Base-by-base conservation (phyloP, 2,113 vertebrate genomes). In the Neopipo cinnamomea region DNA sequence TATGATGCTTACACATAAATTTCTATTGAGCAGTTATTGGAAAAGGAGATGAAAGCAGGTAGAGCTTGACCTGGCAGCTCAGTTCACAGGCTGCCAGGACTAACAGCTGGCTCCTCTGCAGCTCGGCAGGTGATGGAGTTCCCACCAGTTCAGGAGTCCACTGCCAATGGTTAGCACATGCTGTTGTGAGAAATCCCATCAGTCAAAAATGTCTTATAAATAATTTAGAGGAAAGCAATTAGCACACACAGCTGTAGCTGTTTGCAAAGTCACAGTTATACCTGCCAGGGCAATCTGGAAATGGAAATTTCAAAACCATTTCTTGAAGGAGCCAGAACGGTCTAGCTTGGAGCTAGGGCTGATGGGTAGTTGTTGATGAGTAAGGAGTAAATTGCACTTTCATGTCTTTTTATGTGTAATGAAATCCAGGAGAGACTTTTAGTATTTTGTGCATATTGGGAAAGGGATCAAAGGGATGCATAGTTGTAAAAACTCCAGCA, bases 191-290 rank as follows among this genome's bases (percentile, higher is more conserved):
- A 85, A 91, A 76, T 68, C 91, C 82, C 94, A 70, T 94, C 95
- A 72, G 56, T 94, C 91, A 96, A 46, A 93, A 93, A 42, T 4
- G 41, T 61, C 84, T 87, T 87, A 58, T 93, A 93, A 96, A 96
- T 97, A 96, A 95, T 94, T 89, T 68, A 94, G 87, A 93, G 84
- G 18, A 85, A 95, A 88, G 94, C 94, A 96, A 96, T 96, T 95
- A 96, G 93, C 84, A 82, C 91, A 89, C 94, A 86, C 96, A 95
- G 96, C 95, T 96, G 95, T 91, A 95, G 90, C 80, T 95, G 88
- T 94, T 95, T 93, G 95, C 86, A 35, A 74, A 96, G 96, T 89
- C 91, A 91, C 88, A 87, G 76, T 85, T 74, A 49, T 89, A 96
- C 95, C 93, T 96, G 92, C 76, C 95, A 95, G 80, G 83, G 80